Percentiles rank a stretch among this genome's conserved stretches.
Conservation (phyloP, 2,888 invertebrate species). For the Atrina japonica region DNA sequence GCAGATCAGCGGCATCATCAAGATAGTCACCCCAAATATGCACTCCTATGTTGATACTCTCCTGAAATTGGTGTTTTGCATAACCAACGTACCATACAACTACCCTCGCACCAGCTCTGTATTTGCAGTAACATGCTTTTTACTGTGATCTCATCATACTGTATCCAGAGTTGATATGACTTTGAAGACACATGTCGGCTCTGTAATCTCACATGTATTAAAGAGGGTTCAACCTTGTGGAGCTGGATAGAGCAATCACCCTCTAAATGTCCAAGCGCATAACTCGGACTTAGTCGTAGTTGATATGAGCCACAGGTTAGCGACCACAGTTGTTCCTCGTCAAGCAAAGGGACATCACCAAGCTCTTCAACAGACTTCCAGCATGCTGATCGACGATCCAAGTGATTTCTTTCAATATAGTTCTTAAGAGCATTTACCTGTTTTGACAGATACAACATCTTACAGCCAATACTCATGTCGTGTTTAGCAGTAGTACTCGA, state of each 20-base stretch:
- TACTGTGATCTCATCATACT: slow-evolving; percentile 19
- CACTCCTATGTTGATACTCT: too few relatives aligned
- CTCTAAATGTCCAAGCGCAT: slow-evolving; percentile 38
- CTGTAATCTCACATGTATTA: slow-evolving; percentile 32
- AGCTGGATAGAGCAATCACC: slow-evolving; percentile 34
- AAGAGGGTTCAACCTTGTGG: slow-evolving; percentile 8
- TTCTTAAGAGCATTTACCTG: slow-evolving; percentile 20
- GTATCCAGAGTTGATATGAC: slow-evolving; percentile 36
- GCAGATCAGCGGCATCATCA: too few relatives aligned
- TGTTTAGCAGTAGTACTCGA: too few relatives aligned
- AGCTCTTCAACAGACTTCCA: slow-evolving; percentile 15
- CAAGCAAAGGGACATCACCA: slow-evolving; percentile 30
- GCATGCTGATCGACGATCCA: slow-evolving; percentile 11
- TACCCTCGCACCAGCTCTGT: slow-evolving; percentile 35
- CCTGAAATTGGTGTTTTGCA: too few relatives aligned
- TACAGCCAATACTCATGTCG: slow-evolving; percentile 34
- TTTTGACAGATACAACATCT: slow-evolving; percentile 17
- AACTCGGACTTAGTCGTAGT: slow-evolving; percentile 31
- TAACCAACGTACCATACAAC: too few relatives aligned
- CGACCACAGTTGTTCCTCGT: slow-evolving; percentile 26
- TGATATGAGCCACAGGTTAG: slow-evolving; percentile 44
- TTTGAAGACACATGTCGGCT: slow-evolving; percentile 43
- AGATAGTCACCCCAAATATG: too few relatives aligned
- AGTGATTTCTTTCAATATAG: slow-evolving; percentile 24
- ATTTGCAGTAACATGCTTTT: slow-evolving; percentile 44